Base-by-base conservation (phyloP, 92 coral and sea anemone genomes). In the Porites divaricata region DNA sequence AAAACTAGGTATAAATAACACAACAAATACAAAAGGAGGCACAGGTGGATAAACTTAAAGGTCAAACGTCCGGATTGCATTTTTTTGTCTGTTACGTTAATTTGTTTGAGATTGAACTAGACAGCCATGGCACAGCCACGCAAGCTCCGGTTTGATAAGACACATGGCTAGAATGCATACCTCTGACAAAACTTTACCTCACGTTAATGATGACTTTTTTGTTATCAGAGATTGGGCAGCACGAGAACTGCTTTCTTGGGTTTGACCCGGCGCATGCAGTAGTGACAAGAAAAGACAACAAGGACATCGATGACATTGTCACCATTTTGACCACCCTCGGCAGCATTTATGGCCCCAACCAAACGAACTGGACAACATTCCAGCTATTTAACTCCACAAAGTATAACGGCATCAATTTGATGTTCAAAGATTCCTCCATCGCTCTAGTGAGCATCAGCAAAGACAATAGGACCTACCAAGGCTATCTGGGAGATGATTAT, bases 361-460 rank as follows among this genome's bases (percentile, higher is more conserved):
- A 84, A 57, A 84, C 49, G 0, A 23, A 84, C 50, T 8, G 51
- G 63, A 52, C 19, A 15, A 25, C 72, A 16, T 90, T 90, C 83
- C 77, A 69, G 23, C 85, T 90, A 6, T 90, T 90, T 49, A 67
- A 69, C 82, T 90, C 93, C 21, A 67, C 66, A 0, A 71, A 52
- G 45, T 90, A 86, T 49, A 8, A 50, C 71, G 57, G 53, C 1
- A 21, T 2, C 16, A 64, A 90, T 28, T 59, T 90, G 75, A 25
- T 90, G 17, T 90, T 90, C 67, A 87, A 77, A 41, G 93, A 90
- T 56, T 74, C 90, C 63, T 24, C 93, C 23, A 90, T 59, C 10
- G 65, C 15, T 6, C 64, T 90, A 54, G 35, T 14, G 22, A 88
- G 24, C 49, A 63, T 85, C 16, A 4, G 35, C 2, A 6, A 4